Conservation (phyloP, 2,113 vertebrate genomes). For the Alexandromys fortis region DNA sequence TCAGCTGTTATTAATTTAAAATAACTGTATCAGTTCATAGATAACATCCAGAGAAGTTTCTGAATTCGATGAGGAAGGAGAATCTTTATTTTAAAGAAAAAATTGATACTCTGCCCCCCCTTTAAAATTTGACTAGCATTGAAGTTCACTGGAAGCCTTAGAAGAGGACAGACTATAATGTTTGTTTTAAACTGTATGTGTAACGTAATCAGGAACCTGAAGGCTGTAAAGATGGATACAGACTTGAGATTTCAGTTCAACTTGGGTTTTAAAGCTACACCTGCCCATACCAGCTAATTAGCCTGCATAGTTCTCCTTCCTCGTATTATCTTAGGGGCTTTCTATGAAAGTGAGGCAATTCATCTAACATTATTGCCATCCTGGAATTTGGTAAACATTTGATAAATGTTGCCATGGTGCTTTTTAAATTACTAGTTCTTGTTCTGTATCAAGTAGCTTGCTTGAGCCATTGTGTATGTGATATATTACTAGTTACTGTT, state of each 20-base stretch:
- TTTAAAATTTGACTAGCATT: slow-evolving; percentile 10
- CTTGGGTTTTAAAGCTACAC: background rate
- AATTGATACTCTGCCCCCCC: background rate
- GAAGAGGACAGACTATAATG: background rate
- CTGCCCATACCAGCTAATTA: slow-evolving; percentile 27
- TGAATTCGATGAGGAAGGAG: slow-evolving; percentile 8
- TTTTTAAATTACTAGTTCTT: slow-evolving; percentile 10
- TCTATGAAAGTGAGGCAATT: slow-evolving; percentile 54
- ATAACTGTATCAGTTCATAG: background rate
- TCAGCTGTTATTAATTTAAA: slow-evolving; percentile 42
- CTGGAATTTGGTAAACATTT: slow-evolving; percentile 31
- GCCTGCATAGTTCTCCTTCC: slow-evolving; percentile 4
- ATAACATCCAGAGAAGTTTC: slow-evolving; percentile 22
- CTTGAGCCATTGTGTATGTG: slow-evolving; percentile 1
- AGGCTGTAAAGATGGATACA: slow-evolving; percentile 14
- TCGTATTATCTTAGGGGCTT: slow-evolving; percentile 12
- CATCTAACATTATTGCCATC: background rate
- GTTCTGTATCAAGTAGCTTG: slow-evolving; percentile 16
- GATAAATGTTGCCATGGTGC: slow-evolving; percentile 1
- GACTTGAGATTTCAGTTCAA: slow-evolving; percentile 21
- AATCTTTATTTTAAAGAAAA: background rate
- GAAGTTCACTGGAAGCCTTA: slow-evolving; percentile 8
- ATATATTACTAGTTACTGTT: slow-evolving; percentile 42
- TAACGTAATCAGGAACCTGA: background rate
- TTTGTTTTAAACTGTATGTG: slow-evolving; percentile 47